Base-by-base conservation (phyloP, 2,113 vertebrate genomes). In the Panurus biarmicus region DNA sequence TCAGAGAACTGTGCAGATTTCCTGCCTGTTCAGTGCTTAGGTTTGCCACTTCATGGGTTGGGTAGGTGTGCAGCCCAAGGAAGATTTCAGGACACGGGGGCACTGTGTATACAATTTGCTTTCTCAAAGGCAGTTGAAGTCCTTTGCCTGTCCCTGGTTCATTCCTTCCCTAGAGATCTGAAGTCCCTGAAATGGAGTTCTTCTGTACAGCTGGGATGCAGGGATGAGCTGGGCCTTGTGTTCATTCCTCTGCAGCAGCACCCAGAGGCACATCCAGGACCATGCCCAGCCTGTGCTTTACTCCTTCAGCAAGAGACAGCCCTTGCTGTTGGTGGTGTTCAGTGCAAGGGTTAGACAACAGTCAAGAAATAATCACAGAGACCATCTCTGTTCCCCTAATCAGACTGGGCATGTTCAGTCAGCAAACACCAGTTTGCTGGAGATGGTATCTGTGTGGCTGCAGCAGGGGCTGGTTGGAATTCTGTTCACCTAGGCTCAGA, bases 191-290 rank as follows among this genome's bases (percentile, higher is more conserved):
- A 48, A 42, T 7, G 9, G 42, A 44, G 53, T 66, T 90, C 29
- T 35, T 77, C 23, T 70, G 54, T 72, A 29, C 54, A 85, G 62
- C 2, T 47, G 20, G 0, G 4, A 6, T 8, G 36, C n/a, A 62
- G 42, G 31, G 81, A 23, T 33, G 60, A 64, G 28, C 33, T 77
- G 75, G 33, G 40, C 61, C 20, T 26, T 62, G 38, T 29, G 31
- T 74, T 69, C 35, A 42, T 65, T 48, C 10, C 28, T 61, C 10
- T 72, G 36, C 26, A 76, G 61, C 78, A 70, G 33, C 14, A 31
- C 22, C 20, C 5, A 0, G 7, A 38, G 56, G 29, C 53, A 67
- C 0, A 0, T 28, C 47, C 60, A 38, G 78, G 64, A 61, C 64
- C 1, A 1, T 31, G 10, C 31, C 18, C 36, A 65, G 38, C 38